These are phyloP conservation scores for Sarcophaga rosellei DNA, from an alignment of 2,888 invertebrate species.

Conservation along the genomic window DNA sequence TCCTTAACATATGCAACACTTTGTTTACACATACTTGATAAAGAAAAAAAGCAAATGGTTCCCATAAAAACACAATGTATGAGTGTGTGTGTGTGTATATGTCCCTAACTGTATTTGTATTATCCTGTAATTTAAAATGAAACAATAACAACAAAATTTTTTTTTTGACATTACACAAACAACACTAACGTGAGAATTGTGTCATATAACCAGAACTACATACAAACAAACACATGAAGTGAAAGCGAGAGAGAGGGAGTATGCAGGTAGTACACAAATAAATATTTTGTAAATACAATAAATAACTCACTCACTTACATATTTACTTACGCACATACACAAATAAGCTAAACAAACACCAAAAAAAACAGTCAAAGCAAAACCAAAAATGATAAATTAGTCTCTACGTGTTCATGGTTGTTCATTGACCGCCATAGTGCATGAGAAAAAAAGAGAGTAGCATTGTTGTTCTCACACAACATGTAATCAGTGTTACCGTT, in stretches of 20 bases:
- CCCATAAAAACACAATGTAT: background rate
- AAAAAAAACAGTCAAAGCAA: background rate
- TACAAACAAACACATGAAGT: background rate
- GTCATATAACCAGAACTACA: constrained; percentile 4
- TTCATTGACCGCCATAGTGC: constrained; percentile 75
- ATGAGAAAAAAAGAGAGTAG: background rate
- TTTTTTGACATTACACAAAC: background rate
- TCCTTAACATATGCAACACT: constrained; percentile 7
- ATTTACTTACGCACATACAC: too few species aligned
- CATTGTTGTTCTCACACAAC: background rate
- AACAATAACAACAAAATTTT: too few species aligned
- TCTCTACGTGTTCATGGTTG: constrained; percentile 74
- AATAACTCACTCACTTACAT: background rate
- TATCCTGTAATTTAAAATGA: too few species aligned
- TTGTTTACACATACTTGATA: constrained; percentile 10
- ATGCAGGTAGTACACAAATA: background rate
- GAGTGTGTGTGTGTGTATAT: background rate
- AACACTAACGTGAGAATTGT: constrained; percentile 16
- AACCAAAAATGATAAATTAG: constrained; percentile 24
- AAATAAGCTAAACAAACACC: background rate
- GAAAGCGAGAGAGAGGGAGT: background rate
- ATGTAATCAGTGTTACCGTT: too few species aligned
- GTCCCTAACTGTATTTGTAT: background rate
- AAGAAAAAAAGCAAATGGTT: constrained; percentile 7
- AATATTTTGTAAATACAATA: background rate